Percentiles rank a stretch among this genome's conserved stretches.
These are phyloP conservation scores for Adelosebastes latens DNA, from an alignment of 2,797 vertebrate genomes.

Conservation along the genomic window DNA sequence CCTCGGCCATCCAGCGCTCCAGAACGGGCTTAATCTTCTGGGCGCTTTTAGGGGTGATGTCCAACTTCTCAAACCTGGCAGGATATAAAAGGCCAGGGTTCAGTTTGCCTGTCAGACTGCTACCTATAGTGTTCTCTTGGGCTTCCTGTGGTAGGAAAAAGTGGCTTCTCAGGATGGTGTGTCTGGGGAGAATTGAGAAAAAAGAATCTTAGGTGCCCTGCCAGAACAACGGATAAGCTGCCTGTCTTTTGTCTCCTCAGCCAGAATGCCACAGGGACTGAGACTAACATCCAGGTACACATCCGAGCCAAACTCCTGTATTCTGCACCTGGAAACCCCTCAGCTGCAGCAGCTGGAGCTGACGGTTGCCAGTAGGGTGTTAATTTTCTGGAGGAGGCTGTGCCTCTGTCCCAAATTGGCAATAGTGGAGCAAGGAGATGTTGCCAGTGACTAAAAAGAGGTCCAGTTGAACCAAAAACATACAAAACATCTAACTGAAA, in stretches of 20 bases:
- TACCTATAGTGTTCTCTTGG: slow-evolving; percentile 99
- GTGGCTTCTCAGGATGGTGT: slow-evolving; percentile 99
- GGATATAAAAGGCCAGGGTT: slow-evolving; percentile 99
- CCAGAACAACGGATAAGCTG: slow-evolving; percentile 94
- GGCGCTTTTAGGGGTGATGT: slow-evolving; percentile 99
- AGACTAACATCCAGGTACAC: slow-evolving; percentile 72
- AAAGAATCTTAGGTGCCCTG: slow-evolving; percentile 99
- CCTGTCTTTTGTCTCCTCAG: slow-evolving; percentile 86
- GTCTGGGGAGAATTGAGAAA: slow-evolving; percentile 99
- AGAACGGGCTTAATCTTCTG: slow-evolving; percentile 99
- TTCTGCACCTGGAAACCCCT: slow-evolving; percentile 59
- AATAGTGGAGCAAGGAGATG: slow-evolving; percentile 80
- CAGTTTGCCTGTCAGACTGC: slow-evolving; percentile 99
- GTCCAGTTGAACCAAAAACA: slow-evolving; percentile 65
- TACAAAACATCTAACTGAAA: slow-evolving; percentile 59
- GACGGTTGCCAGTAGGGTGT: slow-evolving; percentile 26
- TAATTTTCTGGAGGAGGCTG: slow-evolving; percentile 50
- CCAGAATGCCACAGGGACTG: slow-evolving; percentile 80
- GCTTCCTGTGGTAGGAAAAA: slow-evolving; percentile 99
- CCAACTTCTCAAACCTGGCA: slow-evolving; percentile 99
- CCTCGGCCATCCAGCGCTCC: slow-evolving; percentile 99
- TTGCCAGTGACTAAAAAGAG: slow-evolving; percentile 69
- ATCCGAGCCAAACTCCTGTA: slow-evolving; percentile 52
- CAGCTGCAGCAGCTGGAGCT: slow-evolving; percentile 60
- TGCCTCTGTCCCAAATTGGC: slow-evolving; percentile 81